Conservation (phyloP, 2,888 invertebrate species). For the Drosophila imparisetae region DNA sequence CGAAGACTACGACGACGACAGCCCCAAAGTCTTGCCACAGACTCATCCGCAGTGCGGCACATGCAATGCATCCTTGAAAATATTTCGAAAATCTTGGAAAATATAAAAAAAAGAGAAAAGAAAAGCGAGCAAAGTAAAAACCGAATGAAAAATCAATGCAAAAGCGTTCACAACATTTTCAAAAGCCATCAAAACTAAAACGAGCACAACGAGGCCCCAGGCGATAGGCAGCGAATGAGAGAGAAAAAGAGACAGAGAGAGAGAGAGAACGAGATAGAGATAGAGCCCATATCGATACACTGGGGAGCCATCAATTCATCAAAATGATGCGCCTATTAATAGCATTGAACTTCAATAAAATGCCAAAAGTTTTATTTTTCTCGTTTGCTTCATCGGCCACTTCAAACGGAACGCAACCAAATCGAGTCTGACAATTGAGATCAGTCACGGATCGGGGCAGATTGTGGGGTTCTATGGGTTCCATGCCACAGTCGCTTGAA, state of each 20-base stretch:
- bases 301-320: constrained; percentile 81
- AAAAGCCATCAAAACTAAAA: constrained; percentile 71
- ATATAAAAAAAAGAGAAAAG: constrained; percentile 20
- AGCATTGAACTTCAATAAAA: constrained; percentile 74
- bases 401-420: constrained; percentile 62
- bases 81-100: constrained; percentile 68
- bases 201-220: constrained; percentile 58
- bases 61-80: constrained; percentile 73
- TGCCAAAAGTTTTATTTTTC: constrained; percentile 52
- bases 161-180: constrained; percentile 56
- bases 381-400: constrained; percentile 50
- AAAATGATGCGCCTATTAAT: constrained; percentile 70
- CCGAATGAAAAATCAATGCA: constrained; percentile 68
- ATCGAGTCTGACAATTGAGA: constrained; percentile 65
- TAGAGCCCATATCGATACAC: constrained; percentile 48
- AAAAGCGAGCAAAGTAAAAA: constrained; percentile 29
- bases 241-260: neutral
- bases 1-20: constrained; percentile 34
- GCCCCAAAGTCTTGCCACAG: constrained; percentile 33
- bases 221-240: neutral
- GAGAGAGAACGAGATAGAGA: neutral
- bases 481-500: constrained; percentile 31
- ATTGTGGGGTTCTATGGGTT: neutral
- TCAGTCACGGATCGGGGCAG: constrained; percentile 25
- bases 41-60: constrained; percentile 12